Conservation (phyloP, 2,888 invertebrate genomes). For the Rotaria sp. region DNA sequence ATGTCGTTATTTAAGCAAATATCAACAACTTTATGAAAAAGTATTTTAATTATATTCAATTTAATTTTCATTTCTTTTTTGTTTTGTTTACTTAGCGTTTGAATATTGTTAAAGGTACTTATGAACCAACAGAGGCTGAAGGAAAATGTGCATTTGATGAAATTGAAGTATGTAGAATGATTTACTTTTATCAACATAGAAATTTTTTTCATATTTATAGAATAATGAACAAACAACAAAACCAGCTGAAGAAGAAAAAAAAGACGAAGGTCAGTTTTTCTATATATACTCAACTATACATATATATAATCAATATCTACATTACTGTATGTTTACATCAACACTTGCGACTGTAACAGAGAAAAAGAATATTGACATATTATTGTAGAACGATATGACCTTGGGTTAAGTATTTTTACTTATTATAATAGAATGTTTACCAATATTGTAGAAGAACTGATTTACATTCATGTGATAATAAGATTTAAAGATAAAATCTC, state of each 20-base stretch:
- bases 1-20: conserved; percentile 75
- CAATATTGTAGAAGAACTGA: no score
- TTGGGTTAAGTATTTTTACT: no score
- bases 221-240: not conserved
- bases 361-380: no score
- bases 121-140: conserved; percentile 83
- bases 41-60: not conserved
- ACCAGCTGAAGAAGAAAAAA: not conserved
- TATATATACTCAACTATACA: no score
- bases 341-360: no score
- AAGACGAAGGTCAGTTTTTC: not conserved
- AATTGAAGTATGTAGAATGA: conserved; percentile 57
- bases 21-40: conserved; percentile 69
- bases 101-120: conserved; percentile 60
- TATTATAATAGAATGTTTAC: no score
- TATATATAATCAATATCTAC: no score
- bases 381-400: no score
- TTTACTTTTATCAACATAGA: not conserved
- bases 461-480: no score
- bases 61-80: no score
- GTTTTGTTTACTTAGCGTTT: conserved; percentile 48
- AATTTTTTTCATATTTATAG: not conserved
- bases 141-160: conserved; percentile 78
- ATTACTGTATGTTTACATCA: no score
- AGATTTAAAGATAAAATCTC: no score